Evolutionary conservation across 2,797 vertebrate genomes (phyloP).

Genomic region (Pangasius sanitwongsei): DNA sequence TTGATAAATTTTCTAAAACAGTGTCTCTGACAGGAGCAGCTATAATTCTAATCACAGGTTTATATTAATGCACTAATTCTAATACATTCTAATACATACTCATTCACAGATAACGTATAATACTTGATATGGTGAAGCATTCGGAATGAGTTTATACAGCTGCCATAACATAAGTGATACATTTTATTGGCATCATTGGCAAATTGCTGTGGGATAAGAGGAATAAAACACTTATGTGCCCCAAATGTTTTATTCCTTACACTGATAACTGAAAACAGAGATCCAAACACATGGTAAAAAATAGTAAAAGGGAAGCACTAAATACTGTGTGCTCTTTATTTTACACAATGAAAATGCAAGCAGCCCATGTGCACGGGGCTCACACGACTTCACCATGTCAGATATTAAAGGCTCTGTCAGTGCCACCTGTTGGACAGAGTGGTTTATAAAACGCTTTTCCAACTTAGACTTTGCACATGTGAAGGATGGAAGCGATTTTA

Average conservation of each 20-base stretch:
- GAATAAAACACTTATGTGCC: neutral
- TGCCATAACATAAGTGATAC: neutral
- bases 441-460: neutral
- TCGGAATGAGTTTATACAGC: neutral
- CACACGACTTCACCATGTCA: neutral
- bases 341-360: too few species aligned
- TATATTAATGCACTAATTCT: neutral
- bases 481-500: neutral
- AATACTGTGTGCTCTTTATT: neutral
- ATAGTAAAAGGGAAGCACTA: neutral
- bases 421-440: neutral
- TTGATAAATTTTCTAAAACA: neutral
- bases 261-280: neutral
- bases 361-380: neutral
- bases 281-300: neutral
- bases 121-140: neutral
- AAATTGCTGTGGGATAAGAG: neutral
- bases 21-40: neutral
- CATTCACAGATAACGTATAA: neutral
- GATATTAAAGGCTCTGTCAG: neutral
- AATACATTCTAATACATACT: neutral
- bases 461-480: neutral
- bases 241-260: neutral
- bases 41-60: neutral
- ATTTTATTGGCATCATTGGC: neutral